phyloP scores from a whole-genome alignment of 2,888 invertebrate species.

The Euphydryas editha region DNA sequence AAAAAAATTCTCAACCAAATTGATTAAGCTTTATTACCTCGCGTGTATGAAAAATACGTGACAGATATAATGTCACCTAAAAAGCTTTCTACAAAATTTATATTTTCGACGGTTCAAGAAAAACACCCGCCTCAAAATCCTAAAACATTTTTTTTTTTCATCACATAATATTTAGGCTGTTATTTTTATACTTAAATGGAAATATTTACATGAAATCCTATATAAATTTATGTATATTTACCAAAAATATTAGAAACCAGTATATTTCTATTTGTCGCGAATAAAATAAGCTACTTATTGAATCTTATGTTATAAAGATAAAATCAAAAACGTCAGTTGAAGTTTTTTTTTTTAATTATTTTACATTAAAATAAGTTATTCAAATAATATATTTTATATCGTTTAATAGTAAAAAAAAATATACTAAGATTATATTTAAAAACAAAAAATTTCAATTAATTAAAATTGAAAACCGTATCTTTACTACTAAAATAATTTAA shows the following conservation, averaged over 20 bases:
- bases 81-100: slow-evolving; percentile 5
- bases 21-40: not conserved
- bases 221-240: not conserved
- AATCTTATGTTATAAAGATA: too few relatives aligned
- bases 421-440: not conserved
- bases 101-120: slow-evolving; percentile 6
- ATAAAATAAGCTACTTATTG: too few relatives aligned
- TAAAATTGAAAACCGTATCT: not conserved
- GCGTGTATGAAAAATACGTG: not conserved
- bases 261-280: too few relatives aligned
- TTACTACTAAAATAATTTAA: not conserved
- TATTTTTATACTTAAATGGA: not conserved
- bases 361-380: too few relatives aligned
- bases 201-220: not conserved
- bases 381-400: too few relatives aligned
- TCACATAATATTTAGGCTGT: slow-evolving; percentile 27
- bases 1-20: not conserved
- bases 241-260: not conserved
- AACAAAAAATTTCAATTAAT: not conserved
- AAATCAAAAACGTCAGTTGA: too few relatives aligned
- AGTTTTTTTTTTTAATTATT: too few relatives aligned
- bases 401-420: too few relatives aligned
- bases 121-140: slow-evolving; percentile 16
- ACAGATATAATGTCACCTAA: not conserved
- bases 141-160: slow-evolving; percentile 21